Conservation (phyloP, 1,140 invertebrate species). For the Belonocnema kinseyi region DNA sequence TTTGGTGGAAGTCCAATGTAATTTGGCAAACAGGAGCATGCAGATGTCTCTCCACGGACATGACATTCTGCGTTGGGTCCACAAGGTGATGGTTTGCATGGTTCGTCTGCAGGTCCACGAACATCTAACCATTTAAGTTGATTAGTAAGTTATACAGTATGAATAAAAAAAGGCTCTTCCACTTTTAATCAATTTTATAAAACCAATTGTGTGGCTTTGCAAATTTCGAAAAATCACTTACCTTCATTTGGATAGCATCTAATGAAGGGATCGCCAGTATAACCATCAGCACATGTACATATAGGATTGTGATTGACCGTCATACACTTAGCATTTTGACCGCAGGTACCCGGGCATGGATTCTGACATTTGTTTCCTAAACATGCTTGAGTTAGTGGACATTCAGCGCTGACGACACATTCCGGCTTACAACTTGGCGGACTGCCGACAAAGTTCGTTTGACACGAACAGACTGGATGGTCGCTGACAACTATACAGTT, state of each 20-base stretch:
- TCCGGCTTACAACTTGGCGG: slow-evolving; percentile 82
- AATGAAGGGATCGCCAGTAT: slow-evolving; percentile 87
- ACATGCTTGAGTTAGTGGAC: slow-evolving; percentile 80
- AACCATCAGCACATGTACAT: slow-evolving; percentile 82
- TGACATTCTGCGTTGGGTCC: slow-evolving; percentile 78
- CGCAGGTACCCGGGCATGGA: slow-evolving; percentile 83
- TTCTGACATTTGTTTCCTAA: slow-evolving; percentile 81
- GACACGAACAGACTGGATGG: slow-evolving; percentile 82
- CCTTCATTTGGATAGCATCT: slow-evolving; percentile 80
- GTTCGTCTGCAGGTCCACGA: slow-evolving; percentile 70
- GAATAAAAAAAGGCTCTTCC: background rate
- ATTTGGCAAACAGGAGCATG: slow-evolving; percentile 76
- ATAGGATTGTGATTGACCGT: slow-evolving; percentile 83
- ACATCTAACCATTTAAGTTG: slow-evolving; percentile 6
- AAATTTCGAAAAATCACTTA: slow-evolving; percentile 63
- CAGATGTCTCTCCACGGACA: slow-evolving; percentile 74
- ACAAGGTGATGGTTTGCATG: slow-evolving; percentile 80
- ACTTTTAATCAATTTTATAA: too few relatives aligned
- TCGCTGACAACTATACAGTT: slow-evolving; percentile 71
- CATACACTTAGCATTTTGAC: slow-evolving; percentile 82
- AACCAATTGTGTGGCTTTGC: background rate
- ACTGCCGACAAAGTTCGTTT: slow-evolving; percentile 79
- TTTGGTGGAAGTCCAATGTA: slow-evolving; percentile 78
- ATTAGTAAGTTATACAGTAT: background rate
- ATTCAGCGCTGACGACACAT: slow-evolving; percentile 81